phyloP scores from a whole-genome alignment of 2,888 invertebrate species.

The Gastracanthus pulcherrimus region DNA sequence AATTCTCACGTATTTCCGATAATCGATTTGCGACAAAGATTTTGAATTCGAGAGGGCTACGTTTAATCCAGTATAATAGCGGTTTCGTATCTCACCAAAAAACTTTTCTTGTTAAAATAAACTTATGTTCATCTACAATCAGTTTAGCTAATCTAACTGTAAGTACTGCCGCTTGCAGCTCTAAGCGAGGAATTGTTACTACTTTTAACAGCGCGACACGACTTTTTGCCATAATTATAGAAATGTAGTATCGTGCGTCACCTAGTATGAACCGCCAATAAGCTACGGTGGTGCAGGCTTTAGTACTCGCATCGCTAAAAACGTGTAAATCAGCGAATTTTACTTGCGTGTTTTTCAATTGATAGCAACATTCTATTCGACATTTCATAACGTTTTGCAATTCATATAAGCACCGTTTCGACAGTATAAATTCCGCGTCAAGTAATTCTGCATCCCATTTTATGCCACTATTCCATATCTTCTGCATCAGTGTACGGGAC shows the following conservation, averaged over 20 bases:
- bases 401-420: not conserved
- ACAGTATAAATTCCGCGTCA: not conserved
- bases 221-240: constrained; percentile 15
- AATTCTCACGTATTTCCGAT: not conserved
- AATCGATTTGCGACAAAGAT: not conserved
- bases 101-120: not conserved
- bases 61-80: not conserved
- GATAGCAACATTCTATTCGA: constrained; percentile 3
- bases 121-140: constrained; percentile 1
- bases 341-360: not conserved
- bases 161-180: constrained; percentile 9
- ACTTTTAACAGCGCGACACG: not conserved
- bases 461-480: constrained; percentile 15
- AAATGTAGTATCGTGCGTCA: not conserved
- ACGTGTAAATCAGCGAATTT: not conserved
- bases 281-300: not conserved
- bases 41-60: not conserved
- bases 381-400: not conserved
- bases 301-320: constrained; percentile 15
- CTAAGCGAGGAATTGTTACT: not conserved
- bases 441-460: constrained; percentile 1
- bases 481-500: constrained; percentile 13
- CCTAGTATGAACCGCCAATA: not conserved
- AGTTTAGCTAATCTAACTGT: not conserved
- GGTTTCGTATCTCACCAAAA: constrained; percentile 22